Conservation (phyloP, 2,113 vertebrate species). For the Mobula hypostoma region DNA sequence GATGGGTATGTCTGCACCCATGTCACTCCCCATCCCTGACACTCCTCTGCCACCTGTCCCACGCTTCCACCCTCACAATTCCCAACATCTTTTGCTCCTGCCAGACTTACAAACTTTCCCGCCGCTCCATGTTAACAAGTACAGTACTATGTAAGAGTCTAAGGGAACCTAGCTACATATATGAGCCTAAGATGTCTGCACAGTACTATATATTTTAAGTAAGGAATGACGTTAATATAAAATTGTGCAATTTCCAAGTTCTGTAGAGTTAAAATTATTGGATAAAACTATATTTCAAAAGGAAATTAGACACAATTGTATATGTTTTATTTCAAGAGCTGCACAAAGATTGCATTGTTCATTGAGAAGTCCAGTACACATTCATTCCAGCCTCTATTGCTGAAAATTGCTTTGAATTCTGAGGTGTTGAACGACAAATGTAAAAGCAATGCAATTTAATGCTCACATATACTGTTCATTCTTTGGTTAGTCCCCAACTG, state of each 20-base stretch:
- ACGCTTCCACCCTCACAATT: no score
- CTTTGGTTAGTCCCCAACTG: not conserved
- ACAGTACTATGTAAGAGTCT: no score
- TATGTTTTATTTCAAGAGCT: not conserved
- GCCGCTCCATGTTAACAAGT: no score
- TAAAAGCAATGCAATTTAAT: constrained; percentile 1
- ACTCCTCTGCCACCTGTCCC: not conserved
- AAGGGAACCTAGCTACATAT: no score
- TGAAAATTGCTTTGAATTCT: not conserved
- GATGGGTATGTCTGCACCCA: no score
- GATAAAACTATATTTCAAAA: not conserved
- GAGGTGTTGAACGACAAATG: not conserved
- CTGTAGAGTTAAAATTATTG: no score
- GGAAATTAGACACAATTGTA: not conserved
- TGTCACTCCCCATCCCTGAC: no score
- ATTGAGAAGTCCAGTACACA: not conserved
- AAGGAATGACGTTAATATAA: not conserved
- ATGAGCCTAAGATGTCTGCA: no score
- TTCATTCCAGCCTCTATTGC: not conserved
- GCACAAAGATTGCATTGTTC: not conserved
- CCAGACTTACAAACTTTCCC: no score
- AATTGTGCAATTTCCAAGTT: not conserved
- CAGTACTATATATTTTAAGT: not conserved
- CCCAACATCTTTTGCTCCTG: no score
- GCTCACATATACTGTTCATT: not conserved